phyloP scores from a whole-genome alignment of 2,888 invertebrate genomes.

The Octonoba sinensis region DNA sequence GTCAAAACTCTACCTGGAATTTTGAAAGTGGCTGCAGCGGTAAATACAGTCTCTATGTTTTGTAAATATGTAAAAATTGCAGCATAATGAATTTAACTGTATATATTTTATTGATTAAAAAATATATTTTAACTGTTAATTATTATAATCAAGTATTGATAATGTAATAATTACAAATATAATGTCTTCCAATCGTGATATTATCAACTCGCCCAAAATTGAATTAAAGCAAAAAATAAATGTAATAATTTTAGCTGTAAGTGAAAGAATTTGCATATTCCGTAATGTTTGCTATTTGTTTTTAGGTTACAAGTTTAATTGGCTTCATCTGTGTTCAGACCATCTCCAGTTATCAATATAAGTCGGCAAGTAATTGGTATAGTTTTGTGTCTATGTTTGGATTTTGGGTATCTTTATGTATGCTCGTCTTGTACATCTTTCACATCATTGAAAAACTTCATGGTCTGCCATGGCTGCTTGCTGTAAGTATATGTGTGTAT shows the following conservation, averaged over 20 bases:
- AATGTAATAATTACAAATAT: no score
- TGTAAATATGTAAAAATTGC: no score
- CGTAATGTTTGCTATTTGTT: background rate
- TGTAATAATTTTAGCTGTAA: no score
- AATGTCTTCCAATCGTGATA: no score
- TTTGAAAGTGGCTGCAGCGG: conserved; percentile 82
- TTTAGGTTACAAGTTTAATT: conserved; percentile 72
- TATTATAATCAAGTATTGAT: no score
- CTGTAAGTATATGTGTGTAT: conserved; percentile 73
- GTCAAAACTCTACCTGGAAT: conserved; percentile 81
- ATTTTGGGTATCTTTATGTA: conserved; percentile 86
- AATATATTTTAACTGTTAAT: no score
- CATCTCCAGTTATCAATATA: conserved; percentile 73
- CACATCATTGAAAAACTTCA: conserved; percentile 88
- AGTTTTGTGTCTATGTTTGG: conserved; percentile 85
- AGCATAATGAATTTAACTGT: no score
- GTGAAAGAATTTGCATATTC: background rate
- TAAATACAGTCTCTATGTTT: conserved; percentile 73
- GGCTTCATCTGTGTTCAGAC: conserved; percentile 86
- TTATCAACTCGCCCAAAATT: no score
- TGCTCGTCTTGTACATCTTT: conserved; percentile 85
- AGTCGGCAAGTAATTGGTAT: conserved; percentile 80
- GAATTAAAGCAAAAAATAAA: no score
- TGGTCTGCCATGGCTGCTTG: conserved; percentile 87
- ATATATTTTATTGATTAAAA: no score